Evolutionary conservation across 23 tunicate genomes (phyloP), one percentile per base, ranked within the genome.

Genomic region (Aplidium turbinatum): DNA sequence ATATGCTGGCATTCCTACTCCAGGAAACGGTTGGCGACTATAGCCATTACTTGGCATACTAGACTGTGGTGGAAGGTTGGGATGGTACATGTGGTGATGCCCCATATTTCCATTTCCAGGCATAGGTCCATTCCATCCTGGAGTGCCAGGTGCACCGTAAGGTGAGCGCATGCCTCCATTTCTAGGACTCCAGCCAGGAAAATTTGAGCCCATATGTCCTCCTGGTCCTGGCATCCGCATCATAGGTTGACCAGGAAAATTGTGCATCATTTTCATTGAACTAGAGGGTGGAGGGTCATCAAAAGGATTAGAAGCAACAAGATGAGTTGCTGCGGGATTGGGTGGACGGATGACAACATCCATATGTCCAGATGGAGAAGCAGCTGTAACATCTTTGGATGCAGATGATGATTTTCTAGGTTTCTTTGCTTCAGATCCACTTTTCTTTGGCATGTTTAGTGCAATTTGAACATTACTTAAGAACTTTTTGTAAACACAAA

Each of bases 241-340:
- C 89, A 83, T 83, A 24, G 81, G 70, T 38, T 73, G 81, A 42
- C 62, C 62, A 0, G 75, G 47, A 47, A 68, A 85, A 42, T 40
- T 31, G 22, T 58, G 62, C 48, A 34, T 70, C 64, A 77, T 47
- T 48, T 60, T 64, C 64, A 85, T 70, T 11, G 74, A 36, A 25
- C 35, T 61, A 21, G 47, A 54, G 26, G 81, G 84, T 40, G 76
- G 76, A 1, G 90, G 81, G 23, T 91, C 97, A 58, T 91, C 97
- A 91, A 91, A 91, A 53, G 97, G 97, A 56, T 91, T 84, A 1
- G 87, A 84, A 29, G 97, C 97, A 36, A 83, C 89, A 3, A 91
- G 63, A 79, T 91, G 87, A 5, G 89, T 71, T 51, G 87, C 97
- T 31, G 73, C 31, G 3, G 97, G 97, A 38, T 83, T 91, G 7